Evolutionary conservation across 2,113 vertebrate genomes (phyloP).

Genomic region (Cinclus cinclus): DNA sequence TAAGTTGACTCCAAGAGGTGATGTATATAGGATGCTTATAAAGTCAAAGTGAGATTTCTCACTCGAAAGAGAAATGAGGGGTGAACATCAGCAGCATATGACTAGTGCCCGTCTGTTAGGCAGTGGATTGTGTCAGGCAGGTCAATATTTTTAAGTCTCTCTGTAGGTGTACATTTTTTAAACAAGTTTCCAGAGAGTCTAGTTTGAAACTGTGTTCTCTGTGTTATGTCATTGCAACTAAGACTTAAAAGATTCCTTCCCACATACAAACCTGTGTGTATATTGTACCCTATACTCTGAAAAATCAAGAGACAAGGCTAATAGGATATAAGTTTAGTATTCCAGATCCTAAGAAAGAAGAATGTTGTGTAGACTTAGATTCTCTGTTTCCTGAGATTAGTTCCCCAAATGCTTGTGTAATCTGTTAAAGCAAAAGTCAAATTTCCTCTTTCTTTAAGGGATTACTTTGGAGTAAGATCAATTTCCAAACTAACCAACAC

Average conservation of each 20-base stretch:
- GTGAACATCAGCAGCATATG: neutral
- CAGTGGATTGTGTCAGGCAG: neutral
- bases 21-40: neutral
- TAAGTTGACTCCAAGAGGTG: neutral
- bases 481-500: neutral
- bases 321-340: neutral
- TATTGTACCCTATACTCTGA: neutral
- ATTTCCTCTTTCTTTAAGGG: neutral
- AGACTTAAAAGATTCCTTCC: neutral
- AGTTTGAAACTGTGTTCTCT: neutral
- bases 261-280: accelerated
- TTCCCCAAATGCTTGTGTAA: neutral
- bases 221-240: neutral
- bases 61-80: neutral
- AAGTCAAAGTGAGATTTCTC: neutral
- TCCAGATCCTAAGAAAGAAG: neutral
- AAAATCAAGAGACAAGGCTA: neutral
- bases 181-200: neutral
- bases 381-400: neutral
- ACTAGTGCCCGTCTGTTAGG: neutral
- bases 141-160: neutral
- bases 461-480: neutral
- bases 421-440: neutral
- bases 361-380: neutral
- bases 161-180: neutral